Evolutionary conservation across 64 coral and sea anemone genomes (phyloP).

Genomic region (Montipora capricornis): DNA sequence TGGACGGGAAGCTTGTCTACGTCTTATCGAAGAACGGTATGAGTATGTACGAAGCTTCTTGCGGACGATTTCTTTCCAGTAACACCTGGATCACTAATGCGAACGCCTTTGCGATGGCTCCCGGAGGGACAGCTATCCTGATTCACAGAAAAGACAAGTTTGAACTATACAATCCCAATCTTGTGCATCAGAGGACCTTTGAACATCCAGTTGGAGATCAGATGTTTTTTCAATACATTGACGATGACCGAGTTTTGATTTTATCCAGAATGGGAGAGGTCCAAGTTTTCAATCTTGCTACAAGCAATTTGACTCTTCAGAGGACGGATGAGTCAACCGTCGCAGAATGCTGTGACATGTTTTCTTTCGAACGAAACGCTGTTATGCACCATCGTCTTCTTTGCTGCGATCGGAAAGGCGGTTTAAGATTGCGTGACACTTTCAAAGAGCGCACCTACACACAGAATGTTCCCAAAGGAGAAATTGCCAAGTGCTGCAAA

Average conservation of each 20-base stretch:
- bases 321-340: neutral
- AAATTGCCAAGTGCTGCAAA: slow-evolving; percentile 52
- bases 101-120: slow-evolving; percentile 21
- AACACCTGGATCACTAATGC: neutral
- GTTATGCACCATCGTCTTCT: slow-evolving; percentile 28
- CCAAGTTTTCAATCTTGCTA: slow-evolving; percentile 53
- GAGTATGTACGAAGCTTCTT: slow-evolving; percentile 48
- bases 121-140: slow-evolving; percentile 16
- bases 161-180: slow-evolving; percentile 49
- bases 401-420: slow-evolving; percentile 46
- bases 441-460: neutral
- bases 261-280: slow-evolving; percentile 53
- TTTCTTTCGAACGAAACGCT: slow-evolving; percentile 9
- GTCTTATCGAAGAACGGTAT: slow-evolving; percentile 45
- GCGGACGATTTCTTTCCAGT: slow-evolving; percentile 4
- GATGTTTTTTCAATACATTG: slow-evolving; percentile 48
- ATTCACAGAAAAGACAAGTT: slow-evolving; percentile 23
- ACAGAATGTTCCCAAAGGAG: neutral
- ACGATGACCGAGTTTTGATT: slow-evolving; percentile 33
- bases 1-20: slow-evolving; percentile 58
- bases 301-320: neutral
- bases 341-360: slow-evolving; percentile 47
- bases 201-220: slow-evolving; percentile 45
- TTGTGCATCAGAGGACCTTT: neutral
- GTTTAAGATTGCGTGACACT: slow-evolving; percentile 36